Percentiles rank a stretch among this genome's conserved stretches.
Conservation (phyloP, 30 jellyfish, hydroid and myxozoan species). For the Aurelia aurita region DNA sequence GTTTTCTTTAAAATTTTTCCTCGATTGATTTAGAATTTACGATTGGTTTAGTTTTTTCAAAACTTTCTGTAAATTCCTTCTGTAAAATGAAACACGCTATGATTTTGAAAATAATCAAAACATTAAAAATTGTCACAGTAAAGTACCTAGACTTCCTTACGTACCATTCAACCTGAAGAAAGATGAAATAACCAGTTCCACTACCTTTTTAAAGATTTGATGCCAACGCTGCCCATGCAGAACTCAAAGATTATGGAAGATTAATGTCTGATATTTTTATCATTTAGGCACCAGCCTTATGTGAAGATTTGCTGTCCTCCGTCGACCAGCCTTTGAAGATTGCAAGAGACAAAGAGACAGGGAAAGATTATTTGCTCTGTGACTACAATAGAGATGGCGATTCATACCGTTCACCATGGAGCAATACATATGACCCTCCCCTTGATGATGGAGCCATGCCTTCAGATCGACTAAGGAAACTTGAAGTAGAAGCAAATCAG, state of each 20-base stretch:
- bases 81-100: no score
- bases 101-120: no score
- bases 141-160: no score
- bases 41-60: no score
- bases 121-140: no score
- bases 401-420: slow-evolving; percentile 99
- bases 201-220: no score
- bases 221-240: no score
- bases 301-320: slow-evolving; percentile 96
- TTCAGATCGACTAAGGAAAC: slow-evolving; percentile 91
- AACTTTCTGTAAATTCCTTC: no score
- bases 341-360: slow-evolving; percentile 97
- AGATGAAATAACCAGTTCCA: no score
- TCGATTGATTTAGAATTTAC: no score
- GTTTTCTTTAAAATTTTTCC: no score
- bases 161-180: no score
- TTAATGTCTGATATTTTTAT: neutral
- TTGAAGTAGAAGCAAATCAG: slow-evolving; percentile 94
- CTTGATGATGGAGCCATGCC: slow-evolving; percentile 99
- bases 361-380: slow-evolving; percentile 95
- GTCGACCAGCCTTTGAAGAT: slow-evolving; percentile 98
- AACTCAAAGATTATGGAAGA: neutral
- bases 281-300: slow-evolving; percentile 87
- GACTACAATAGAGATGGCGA: slow-evolving; percentile 99
- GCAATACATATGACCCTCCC: slow-evolving; percentile 99